A percentile compares a stretch with the other conserved stretches of the same genome.
Evolutionary conservation across 2,113 vertebrate species (phyloP).

Genomic region (Zosterops lateralis): DNA sequence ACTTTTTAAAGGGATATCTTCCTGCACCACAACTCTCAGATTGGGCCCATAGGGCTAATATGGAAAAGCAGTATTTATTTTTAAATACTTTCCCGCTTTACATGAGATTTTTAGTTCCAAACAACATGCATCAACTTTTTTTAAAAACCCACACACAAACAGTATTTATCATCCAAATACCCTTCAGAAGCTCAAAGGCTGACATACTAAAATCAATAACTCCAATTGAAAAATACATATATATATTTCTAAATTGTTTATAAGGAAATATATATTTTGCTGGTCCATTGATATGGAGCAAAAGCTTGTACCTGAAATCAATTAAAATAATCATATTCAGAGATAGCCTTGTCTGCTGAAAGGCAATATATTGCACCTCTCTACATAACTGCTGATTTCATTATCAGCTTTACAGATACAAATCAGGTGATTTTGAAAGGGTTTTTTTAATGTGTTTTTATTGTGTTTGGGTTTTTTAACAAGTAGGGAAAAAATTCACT

Average conservation of each 20-base stretch:
- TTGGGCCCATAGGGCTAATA: background rate
- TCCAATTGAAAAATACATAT: background rate
- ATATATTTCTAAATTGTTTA: background rate
- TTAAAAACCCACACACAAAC: background rate
- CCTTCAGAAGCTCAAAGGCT: conserved; percentile 14
- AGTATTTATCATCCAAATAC: conserved; percentile 12
- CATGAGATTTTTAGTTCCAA: conserved; percentile 4
- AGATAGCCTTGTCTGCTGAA: background rate
- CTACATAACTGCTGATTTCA: background rate
- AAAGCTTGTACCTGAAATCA: conserved; percentile 31
- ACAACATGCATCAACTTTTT: background rate
- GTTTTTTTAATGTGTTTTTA: background rate
- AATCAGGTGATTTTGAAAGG: background rate
- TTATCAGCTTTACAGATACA: background rate
- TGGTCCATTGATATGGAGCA: background rate
- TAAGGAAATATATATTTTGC: background rate
- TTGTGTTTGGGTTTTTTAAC: background rate
- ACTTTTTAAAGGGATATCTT: background rate
- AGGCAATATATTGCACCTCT: background rate
- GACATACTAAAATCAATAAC: background rate
- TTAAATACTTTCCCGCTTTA: conserved; percentile 27
- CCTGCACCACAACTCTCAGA: background rate
- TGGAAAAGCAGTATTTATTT: conserved; percentile 29
- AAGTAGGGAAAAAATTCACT: background rate
- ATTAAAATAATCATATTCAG: background rate